Percentiles rank a stretch among this genome's conserved stretches.
These are phyloP conservation scores for Busseola fusca DNA, from an alignment of 2,888 invertebrate genomes.

Conservation along the genomic window DNA sequence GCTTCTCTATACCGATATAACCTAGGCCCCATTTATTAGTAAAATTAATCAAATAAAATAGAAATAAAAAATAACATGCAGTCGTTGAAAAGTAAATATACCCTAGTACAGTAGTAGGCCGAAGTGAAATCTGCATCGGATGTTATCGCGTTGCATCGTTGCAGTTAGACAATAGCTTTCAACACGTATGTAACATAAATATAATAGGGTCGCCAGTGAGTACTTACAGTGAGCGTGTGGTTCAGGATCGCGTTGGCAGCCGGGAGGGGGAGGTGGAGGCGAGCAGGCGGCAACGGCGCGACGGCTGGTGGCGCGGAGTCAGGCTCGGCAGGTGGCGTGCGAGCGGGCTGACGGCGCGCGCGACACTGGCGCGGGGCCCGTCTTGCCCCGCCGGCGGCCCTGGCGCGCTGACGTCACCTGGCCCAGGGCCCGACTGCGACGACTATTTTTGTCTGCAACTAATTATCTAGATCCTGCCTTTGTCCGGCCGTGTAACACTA, in stretches of 20 bases:
- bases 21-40: conserved; percentile 69
- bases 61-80: conserved; percentile 29
- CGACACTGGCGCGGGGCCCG: conserved; percentile 89
- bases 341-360: conserved; percentile 87
- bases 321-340: conserved; percentile 79
- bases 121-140: conserved; percentile 84
- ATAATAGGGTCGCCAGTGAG: conserved; percentile 58
- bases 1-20: conserved; percentile 79
- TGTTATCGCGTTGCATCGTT: conserved; percentile 77
- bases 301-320: conserved; percentile 68
- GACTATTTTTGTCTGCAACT: conserved; percentile 88
- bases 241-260: conserved; percentile 68
- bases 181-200: conserved; percentile 66
- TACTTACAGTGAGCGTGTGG: conserved; percentile 73
- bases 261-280: conserved; percentile 65
- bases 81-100: conserved; percentile 51
- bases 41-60: conserved; percentile 47
- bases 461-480: conserved; percentile 88
- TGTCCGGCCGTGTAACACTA: conserved; percentile 79
- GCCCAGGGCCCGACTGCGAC: conserved; percentile 87
- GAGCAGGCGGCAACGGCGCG: conserved; percentile 62
- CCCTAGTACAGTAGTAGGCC: conserved; percentile 66
- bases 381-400: conserved; percentile 88
- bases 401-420: conserved; percentile 88
- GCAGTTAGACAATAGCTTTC: conserved; percentile 77